phyloP scores from a whole-genome alignment of 23 tunicate genomes.

The Phallusia fumigata region DNA sequence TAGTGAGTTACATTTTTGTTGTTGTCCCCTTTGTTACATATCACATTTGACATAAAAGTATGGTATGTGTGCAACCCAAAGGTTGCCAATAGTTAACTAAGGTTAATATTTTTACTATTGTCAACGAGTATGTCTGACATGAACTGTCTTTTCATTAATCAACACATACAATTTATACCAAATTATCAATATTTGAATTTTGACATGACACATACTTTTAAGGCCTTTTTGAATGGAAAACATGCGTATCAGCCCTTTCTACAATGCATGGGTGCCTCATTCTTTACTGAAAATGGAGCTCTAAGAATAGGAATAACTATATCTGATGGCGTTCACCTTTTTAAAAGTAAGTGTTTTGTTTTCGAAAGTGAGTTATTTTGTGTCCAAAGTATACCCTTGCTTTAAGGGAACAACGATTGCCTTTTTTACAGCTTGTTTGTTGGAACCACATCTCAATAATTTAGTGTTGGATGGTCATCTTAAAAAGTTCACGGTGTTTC shows the following conservation, averaged over 20 bases:
- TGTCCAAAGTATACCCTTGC: not conserved
- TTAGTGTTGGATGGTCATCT: slow-evolving; percentile 57
- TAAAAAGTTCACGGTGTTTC: slow-evolving; percentile 34
- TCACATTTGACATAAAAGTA: no score
- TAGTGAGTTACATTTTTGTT: no score
- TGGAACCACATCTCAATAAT: slow-evolving; percentile 70
- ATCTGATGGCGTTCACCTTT: slow-evolving; percentile 71
- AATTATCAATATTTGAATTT: no score
- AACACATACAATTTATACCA: no score
- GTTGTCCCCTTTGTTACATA: no score
- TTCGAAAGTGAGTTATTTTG: not conserved
- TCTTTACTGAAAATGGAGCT: slow-evolving; percentile 21
- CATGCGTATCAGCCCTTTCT: slow-evolving; percentile 48
- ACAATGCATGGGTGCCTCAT: slow-evolving; percentile 59
- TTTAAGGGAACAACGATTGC: not conserved
- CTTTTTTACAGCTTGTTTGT: slow-evolving; percentile 57
- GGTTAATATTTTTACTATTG: no score
- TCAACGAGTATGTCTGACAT: no score
- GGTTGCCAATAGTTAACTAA: no score
- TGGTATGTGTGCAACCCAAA: no score
- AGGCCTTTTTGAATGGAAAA: slow-evolving; percentile 61
- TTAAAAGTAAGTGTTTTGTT: slow-evolving; percentile 37
- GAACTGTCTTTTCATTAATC: no score
- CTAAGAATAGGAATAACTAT: slow-evolving; percentile 47
- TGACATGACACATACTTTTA: no score